A percentile compares a stretch with the other conserved stretches of the same genome.
Evolutionary conservation across 2,797 vertebrate species (phyloP).

Genomic region (Chiloscyllium punctatum): DNA sequence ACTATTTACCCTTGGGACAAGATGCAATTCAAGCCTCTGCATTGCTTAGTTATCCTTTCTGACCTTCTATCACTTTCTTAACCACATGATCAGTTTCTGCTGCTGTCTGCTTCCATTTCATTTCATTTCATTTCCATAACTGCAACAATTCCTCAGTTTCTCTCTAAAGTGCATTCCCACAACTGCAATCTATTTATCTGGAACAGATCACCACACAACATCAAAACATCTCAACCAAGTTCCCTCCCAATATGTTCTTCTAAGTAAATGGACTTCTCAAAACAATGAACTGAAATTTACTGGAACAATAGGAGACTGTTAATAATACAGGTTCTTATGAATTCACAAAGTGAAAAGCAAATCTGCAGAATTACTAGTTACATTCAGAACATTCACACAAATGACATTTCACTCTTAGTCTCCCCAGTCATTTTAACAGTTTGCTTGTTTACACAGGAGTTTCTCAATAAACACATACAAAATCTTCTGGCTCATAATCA

Average conservation of each 20-base stretch:
- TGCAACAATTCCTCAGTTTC: neutral
- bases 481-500: neutral
- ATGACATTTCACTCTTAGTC: neutral
- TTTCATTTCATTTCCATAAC: neutral
- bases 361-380: neutral
- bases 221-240: neutral
- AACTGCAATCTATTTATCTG: neutral
- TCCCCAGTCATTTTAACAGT: neutral
- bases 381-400: neutral
- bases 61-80: neutral
- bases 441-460: neutral
- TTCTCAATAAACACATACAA: neutral
- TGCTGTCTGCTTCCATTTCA: neutral
- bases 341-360: neutral
- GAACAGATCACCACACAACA: neutral
- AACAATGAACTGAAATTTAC: neutral
- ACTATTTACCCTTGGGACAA: neutral
- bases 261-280: neutral
- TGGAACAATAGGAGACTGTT: neutral
- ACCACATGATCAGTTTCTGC: neutral
- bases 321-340: neutral
- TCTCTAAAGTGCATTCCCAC: neutral
- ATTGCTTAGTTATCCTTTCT: neutral
- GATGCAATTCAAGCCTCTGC: neutral
- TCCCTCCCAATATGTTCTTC: neutral